A percentile compares a stretch with the other conserved stretches of the same genome.
These are phyloP conservation scores for Dynastes grantii DNA, from an alignment of 2,888 invertebrate species.

Conservation along the genomic window DNA sequence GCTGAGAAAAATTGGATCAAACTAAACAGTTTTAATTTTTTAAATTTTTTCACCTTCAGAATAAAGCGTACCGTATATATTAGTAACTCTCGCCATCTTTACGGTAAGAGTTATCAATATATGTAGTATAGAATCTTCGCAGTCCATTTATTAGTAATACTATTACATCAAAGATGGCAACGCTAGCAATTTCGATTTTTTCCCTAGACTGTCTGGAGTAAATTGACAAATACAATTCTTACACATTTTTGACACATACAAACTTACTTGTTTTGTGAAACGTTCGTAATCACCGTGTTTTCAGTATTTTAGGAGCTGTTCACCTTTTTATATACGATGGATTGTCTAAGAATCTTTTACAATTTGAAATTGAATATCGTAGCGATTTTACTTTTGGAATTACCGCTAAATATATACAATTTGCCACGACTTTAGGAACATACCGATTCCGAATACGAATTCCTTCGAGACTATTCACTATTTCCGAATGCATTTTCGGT, in stretches of 20 bases:
- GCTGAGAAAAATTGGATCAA: too few species aligned
- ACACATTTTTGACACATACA: slow-evolving; percentile 48
- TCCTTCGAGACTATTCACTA: neutral
- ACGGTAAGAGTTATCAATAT: too few species aligned
- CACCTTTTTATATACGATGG: slow-evolving; percentile 61
- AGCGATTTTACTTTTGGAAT: slow-evolving; percentile 65
- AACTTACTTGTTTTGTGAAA: slow-evolving; percentile 39
- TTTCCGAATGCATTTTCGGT: neutral
- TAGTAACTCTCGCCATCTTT: too few species aligned
- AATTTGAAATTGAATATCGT: slow-evolving; percentile 65
- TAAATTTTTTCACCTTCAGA: too few species aligned
- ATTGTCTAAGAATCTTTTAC: slow-evolving; percentile 63
- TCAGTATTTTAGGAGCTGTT: slow-evolving; percentile 33
- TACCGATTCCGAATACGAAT: neutral
- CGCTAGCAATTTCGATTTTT: slow-evolving; percentile 42
- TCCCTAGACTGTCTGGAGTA: slow-evolving; percentile 16
- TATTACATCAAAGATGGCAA: slow-evolving; percentile 33
- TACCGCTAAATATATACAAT: slow-evolving; percentile 43
- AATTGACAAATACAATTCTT: slow-evolving; percentile 27
- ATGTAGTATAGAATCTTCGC: too few species aligned
- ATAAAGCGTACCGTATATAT: too few species aligned
- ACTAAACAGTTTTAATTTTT: too few species aligned
- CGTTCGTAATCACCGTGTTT: neutral
- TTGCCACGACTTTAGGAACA: slow-evolving; percentile 52
- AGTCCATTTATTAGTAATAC: too few species aligned